phyloP scores from a whole-genome alignment of 2,113 vertebrate genomes.

The Chaetura pelagica region DNA sequence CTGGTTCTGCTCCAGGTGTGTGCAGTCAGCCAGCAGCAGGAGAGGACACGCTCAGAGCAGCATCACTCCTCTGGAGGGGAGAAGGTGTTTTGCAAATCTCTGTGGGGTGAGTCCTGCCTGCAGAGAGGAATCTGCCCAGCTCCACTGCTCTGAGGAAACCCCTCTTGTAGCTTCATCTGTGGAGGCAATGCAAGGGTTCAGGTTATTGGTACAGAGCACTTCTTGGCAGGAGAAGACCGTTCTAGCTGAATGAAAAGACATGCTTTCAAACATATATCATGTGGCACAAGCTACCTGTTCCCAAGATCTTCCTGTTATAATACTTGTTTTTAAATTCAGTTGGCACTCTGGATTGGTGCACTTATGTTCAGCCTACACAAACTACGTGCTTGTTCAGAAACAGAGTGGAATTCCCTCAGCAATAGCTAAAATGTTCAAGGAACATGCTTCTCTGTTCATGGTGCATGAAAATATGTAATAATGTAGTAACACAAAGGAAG shows the following conservation, averaged over 20 bases:
- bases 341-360: fast-evolving
- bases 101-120: fast-evolving
- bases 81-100: background rate
- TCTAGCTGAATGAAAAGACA: background rate
- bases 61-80: background rate
- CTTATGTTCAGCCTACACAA: background rate
- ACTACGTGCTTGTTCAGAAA: background rate
- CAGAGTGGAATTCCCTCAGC: background rate
- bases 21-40: fast-evolving
- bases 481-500: background rate
- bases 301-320: fast-evolving
- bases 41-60: fast-evolving
- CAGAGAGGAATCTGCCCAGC: background rate
- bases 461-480: background rate
- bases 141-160: fast-evolving
- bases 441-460: fast-evolving
- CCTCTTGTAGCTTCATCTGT: background rate
- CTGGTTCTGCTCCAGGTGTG: background rate
- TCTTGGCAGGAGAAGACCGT: fast-evolving
- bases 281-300: background rate
- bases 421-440: background rate
- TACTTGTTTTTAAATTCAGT: background rate
- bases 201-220: background rate
- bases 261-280: background rate
- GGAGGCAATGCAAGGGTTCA: background rate